Percentiles rank a stretch among this genome's conserved stretches.
phyloP scores from a whole-genome alignment of 2,113 vertebrate species.

The Ceuthmochares aereus region DNA sequence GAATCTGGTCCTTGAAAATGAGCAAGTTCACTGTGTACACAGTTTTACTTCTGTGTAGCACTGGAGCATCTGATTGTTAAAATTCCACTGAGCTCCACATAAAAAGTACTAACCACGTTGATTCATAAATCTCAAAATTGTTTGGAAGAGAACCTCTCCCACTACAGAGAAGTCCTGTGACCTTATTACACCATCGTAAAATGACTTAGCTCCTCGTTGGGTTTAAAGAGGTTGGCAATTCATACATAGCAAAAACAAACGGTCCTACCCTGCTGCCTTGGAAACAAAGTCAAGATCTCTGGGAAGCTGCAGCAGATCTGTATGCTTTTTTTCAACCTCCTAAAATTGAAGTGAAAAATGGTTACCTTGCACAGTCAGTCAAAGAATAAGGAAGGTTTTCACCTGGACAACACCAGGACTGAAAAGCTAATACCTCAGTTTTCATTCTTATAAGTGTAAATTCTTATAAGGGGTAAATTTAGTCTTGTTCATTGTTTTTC shows the following conservation, averaged over 20 bases:
- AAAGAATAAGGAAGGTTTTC: neutral
- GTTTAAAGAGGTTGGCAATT: constrained; percentile 23
- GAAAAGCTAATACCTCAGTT: neutral
- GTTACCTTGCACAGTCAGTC: neutral
- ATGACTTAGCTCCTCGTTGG: constrained; percentile 17
- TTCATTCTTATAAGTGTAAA: neutral
- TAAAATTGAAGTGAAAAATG: constrained; percentile 60
- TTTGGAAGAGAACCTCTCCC: neutral
- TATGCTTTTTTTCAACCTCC: constrained; percentile 87
- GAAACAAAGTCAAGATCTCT: constrained; percentile 86
- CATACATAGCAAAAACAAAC: constrained; percentile 3
- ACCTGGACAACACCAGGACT: neutral
- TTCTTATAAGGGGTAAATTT: neutral
- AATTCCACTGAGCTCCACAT: neutral
- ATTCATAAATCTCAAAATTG: neutral
- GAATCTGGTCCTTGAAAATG: neutral
- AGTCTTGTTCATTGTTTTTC: neutral
- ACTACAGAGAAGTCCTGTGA: neutral
- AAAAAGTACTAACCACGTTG: neutral
- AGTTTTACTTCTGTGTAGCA: neutral
- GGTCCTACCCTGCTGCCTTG: constrained; percentile 88
- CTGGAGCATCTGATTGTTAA: neutral
- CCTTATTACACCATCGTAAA: constrained; percentile 8
- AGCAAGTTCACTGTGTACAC: neutral
- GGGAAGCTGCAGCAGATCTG: constrained; percentile 86